Base-by-base conservation (phyloP, 2,888 invertebrate species). In the Elaeidobius kamerunicus region DNA sequence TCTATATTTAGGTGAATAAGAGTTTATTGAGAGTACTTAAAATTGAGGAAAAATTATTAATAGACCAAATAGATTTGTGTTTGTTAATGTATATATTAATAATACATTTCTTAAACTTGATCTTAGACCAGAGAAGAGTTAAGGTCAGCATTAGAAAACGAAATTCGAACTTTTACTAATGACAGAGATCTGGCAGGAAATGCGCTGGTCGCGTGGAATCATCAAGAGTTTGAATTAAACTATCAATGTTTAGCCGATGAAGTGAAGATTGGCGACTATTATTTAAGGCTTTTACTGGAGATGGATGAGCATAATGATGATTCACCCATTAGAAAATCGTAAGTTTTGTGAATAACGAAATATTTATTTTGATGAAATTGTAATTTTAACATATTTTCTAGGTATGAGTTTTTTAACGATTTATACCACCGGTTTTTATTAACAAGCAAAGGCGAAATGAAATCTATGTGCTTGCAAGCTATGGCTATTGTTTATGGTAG, bases 201-300 rank as follows among this genome's bases (percentile, higher is more conserved):
- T 17, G 78, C 82, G 43, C 77, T 91, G 18, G 90, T 91, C 1
- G 91, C 96, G 1, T 99, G 99, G 99, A 99, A 99, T 77, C 94
- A 98, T 76, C 85, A 90, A 32, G 99, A 99, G 74, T 92, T 98
- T 69, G 93, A 96, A 77, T 85, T 97, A 11, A 85, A 85, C 66
- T 99, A 99, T 77, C 86, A 88, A 68, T 94, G 96, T 67, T 79
- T 99, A 59, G 86, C 89, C 50, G 94, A 96, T 64, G 99, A 99
- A 77, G 93, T 99, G 60, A 91, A 91, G 76, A 97, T 99, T 64
- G 98, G 98, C 12, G 97, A 98, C 73, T 99, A 99, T 75, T 99
- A 96, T 73, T 81, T 99, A 61, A 80, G 98, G 62, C 79, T 99
- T 65, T 78, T 99, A 59, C 76, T 99, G 47, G 96, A 98, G 71